Evolutionary conservation across 23 tunicate genomes (phyloP).

Genomic region (Phallusia fumigata): DNA sequence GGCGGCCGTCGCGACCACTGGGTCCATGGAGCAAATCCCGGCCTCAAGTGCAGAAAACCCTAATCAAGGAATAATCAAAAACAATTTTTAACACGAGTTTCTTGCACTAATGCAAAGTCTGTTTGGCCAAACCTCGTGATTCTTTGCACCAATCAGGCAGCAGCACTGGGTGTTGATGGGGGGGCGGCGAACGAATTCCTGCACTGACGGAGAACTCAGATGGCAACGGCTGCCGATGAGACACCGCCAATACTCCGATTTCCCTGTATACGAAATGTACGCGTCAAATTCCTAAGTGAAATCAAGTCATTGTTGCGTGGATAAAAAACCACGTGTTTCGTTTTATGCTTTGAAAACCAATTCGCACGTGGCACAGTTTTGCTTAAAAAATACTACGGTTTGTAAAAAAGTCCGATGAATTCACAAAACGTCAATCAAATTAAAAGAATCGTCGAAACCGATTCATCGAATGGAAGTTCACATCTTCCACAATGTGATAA

Average conservation of each 20-base stretch:
- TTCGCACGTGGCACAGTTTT: no score
- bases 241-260: constrained; percentile 1
- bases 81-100: no score
- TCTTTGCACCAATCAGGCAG: background rate
- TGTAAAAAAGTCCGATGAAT: no score
- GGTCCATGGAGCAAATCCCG: background rate
- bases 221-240: background rate
- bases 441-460: no score
- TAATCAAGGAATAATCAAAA: background rate
- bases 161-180: background rate
- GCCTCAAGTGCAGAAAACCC: background rate
- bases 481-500: no score
- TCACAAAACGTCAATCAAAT: no score
- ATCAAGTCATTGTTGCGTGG: no score
- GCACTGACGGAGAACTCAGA: background rate
- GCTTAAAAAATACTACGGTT: no score
- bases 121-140: background rate
- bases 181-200: background rate
- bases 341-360: no score
- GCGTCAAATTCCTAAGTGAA: no score
- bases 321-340: no score
- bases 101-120: background rate
- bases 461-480: no score
- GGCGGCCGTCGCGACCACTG: background rate
- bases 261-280: background rate